Conservation (phyloP, 1,140 invertebrate species). For the Temnothorax longispinosus region DNA sequence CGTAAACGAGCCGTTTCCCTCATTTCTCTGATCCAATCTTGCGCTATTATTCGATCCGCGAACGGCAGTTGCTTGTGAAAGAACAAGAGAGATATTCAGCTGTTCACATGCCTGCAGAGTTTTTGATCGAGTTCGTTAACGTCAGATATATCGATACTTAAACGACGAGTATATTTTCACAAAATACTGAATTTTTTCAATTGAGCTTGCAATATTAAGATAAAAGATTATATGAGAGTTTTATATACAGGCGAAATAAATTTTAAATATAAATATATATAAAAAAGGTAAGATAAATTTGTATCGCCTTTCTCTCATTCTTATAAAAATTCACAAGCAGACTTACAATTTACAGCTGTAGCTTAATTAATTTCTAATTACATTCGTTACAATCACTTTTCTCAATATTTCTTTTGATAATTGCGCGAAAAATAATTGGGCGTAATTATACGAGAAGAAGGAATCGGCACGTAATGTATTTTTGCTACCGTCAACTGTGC, state of each 20-base stretch:
- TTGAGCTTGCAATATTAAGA: not conserved
- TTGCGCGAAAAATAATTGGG: slow-evolving; percentile 7
- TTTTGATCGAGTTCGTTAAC: slow-evolving; percentile 56
- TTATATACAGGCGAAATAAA: not conserved
- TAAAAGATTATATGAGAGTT: not conserved
- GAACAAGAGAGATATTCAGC: slow-evolving; percentile 25
- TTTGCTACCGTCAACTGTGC: slow-evolving; percentile 37
- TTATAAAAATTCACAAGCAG: not conserved
- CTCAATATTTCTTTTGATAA: not conserved
- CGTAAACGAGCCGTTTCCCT: slow-evolving; percentile 70
- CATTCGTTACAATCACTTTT: not conserved
- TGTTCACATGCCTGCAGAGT: slow-evolving; percentile 12
- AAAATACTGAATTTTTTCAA: not conserved
- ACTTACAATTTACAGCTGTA: not conserved
- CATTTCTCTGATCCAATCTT: slow-evolving; percentile 62
- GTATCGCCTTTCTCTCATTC: not conserved
- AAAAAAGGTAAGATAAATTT: not conserved
- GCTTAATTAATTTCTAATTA: not conserved
- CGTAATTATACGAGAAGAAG: slow-evolving; percentile 49
- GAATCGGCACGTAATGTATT: slow-evolving; percentile 44
- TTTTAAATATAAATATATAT: not conserved
- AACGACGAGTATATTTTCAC: not conserved
- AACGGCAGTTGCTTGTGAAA: slow-evolving; percentile 1
- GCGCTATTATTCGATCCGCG: slow-evolving; percentile 57
- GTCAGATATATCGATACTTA: not conserved